Evolutionary conservation across 2,888 invertebrate species (phyloP), one percentile per base, ranked within the genome.

Genomic region (Philhelius pedissequus): DNA sequence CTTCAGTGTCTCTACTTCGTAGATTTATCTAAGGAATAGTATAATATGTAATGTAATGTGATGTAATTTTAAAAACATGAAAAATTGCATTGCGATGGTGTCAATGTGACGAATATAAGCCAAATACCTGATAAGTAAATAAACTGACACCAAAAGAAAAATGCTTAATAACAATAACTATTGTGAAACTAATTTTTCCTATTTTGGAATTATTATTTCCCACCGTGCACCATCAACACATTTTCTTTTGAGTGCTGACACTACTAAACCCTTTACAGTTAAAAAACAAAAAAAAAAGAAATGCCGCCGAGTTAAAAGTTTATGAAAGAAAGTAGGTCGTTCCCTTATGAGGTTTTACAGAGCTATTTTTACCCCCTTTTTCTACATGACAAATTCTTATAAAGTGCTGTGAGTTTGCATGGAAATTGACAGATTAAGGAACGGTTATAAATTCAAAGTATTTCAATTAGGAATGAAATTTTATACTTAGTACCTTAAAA

Each of bases 351-450:
- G 56, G 30, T 50, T 64, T 62, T 77, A 52, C 62, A 8, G 6
- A 48, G 64, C 54, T 62, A 45, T 60, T 69, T 30, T 54, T 56
- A 38, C 30, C 9, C 38, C 60, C 50, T 40, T 30, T 62, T 62
- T 40, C 68, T 18, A 32, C 50, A 75, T 81, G 69, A 70, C 76
- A 70, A 50, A 48, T 80, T 75, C 30, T 62, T 62, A 30, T 38
- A 54, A 69, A 76, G 76, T 66, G 75, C 58, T 69, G 58, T 54
- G 60, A 69, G 79, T 60, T 54, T 75, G 32, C 50, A 64, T 56
- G 62, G 35, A 79, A 79, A 79, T 56, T 58, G 73, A 54, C 60
- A 68, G 73, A 54, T 82, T 68, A 60, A 70, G 58, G 30, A 64
- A 56, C 20, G 30, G 62, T 71, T 81, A 40, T 22, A 40, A 68